Evolutionary conservation across 2,113 vertebrate genomes (phyloP).

Genomic region (Stictonetta naevosa): DNA sequence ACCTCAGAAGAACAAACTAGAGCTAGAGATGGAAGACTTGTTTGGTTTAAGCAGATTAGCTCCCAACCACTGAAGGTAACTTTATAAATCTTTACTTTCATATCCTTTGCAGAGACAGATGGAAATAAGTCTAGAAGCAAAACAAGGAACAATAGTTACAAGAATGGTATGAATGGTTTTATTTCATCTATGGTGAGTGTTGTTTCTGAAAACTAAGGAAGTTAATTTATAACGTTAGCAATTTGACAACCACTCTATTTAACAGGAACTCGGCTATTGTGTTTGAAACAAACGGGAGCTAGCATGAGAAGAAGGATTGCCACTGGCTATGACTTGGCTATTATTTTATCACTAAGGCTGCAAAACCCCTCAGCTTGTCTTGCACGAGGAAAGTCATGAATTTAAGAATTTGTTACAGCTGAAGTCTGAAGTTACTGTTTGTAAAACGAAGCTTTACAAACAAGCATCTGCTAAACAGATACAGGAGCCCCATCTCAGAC

Average conservation of each 20-base stretch:
- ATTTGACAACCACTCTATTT: neutral
- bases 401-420: neutral
- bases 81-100: neutral
- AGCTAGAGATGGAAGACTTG: neutral
- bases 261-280: neutral
- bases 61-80: neutral
- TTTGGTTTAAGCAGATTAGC: neutral
- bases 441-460: neutral
- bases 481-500: neutral
- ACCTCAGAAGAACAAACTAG: neutral
- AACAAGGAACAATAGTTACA: neutral
- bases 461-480: neutral
- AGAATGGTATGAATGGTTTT: neutral
- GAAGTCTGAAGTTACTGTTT: neutral
- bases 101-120: neutral
- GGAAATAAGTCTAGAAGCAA: neutral
- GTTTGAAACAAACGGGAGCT: conserved; percentile 21
- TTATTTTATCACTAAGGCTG: neutral
- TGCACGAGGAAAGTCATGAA: neutral
- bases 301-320: neutral
- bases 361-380: conserved; percentile 6
- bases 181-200: neutral
- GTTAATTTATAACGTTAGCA: neutral
- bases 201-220: conserved; percentile 22
- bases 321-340: neutral